Evolutionary conservation across 2,888 invertebrate species (phyloP), one percentile per base, ranked within the genome.

Genomic region (Apamea epomidion): DNA sequence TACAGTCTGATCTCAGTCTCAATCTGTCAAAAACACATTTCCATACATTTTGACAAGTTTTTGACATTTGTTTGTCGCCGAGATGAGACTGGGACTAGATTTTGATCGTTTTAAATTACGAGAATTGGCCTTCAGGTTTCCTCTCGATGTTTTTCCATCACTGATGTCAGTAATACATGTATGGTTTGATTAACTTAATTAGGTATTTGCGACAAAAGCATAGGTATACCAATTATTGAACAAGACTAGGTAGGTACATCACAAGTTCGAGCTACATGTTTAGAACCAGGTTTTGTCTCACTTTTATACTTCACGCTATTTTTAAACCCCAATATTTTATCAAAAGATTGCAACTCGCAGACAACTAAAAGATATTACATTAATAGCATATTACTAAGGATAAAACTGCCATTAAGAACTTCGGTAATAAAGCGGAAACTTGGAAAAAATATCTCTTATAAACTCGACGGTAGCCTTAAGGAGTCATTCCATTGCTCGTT

Each of bases 381-480:
- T 80, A 86, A 81, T 85, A 80, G 83, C 88, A 77, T 84, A 80
- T 86, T 80, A 88, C 78, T 78, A 67, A 76, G 80, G 81, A 90
- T 90, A 83, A 88, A 90, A 88, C 71, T 88, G 73, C 80, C 80
- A 81, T 90, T 88, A 88, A 77, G 75, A 88, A 88, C 84, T 88
- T 90, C 32, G 69, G 78, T 80, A 90, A 88, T 90, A 90, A 90
- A 86, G 80, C 67, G 72, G 62, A 74, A 86, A 77, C 80, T 77
- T 80, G 70, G 70, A 86, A 88, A 85, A 87, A 90, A 72, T 51
- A 60, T 62, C 54, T 76, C 64, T 51, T 54, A 68, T 74, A 77
- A 86, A 86, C 78, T 74, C 76, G 72, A 82, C 74, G 74, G 58
- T 68, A 78, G 64, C 75, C 69, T 64, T 67, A 54, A 76, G 71